Evolutionary conservation across 2,797 vertebrate species (phyloP).

Genomic region (Syngnathus acus): DNA sequence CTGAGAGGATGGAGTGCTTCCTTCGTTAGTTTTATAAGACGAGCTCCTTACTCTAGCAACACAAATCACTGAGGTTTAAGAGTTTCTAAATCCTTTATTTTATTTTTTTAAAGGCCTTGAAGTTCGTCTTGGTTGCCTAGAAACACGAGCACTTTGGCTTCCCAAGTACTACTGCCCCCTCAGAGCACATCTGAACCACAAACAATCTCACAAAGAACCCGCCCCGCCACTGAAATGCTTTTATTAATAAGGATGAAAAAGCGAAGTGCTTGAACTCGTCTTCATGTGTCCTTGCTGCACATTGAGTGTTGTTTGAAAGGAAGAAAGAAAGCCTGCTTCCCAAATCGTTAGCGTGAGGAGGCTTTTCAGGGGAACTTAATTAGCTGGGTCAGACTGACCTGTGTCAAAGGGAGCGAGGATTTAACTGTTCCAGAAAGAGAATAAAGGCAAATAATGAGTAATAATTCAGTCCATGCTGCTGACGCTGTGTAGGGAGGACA

Average conservation of each 20-base stretch:
- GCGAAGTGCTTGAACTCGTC: constrained; percentile 28
- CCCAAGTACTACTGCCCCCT: constrained; percentile 25
- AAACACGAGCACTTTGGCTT: constrained; percentile 72
- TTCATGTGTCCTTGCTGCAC: constrained; percentile 35
- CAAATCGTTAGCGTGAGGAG: constrained; percentile 48
- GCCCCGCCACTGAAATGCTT: background rate
- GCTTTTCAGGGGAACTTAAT: constrained; percentile 61
- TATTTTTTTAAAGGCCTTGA: constrained; percentile 71
- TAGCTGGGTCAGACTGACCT: constrained; percentile 70
- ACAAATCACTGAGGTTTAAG: constrained; percentile 54
- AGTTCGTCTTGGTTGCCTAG: constrained; percentile 82
- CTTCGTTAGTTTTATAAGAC: constrained; percentile 6
- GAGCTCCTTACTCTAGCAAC: constrained; percentile 32
- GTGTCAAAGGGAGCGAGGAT: constrained; percentile 39
- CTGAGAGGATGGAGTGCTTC: constrained; percentile 22
- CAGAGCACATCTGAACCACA: constrained; percentile 16
- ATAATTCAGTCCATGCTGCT: background rate
- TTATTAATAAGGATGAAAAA: constrained; percentile 15
- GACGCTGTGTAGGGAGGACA: background rate
- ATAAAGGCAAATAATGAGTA: background rate
- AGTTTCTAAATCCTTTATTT: constrained; percentile 77
- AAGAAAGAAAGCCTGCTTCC: constrained; percentile 26
- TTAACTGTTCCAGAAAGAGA: constrained; percentile 16
- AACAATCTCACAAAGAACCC: constrained; percentile 17
- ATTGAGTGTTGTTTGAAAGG: constrained; percentile 35